Evolutionary conservation across 1,140 invertebrate genomes (phyloP).

Genomic region (Macrosteles quadrilineatus): DNA sequence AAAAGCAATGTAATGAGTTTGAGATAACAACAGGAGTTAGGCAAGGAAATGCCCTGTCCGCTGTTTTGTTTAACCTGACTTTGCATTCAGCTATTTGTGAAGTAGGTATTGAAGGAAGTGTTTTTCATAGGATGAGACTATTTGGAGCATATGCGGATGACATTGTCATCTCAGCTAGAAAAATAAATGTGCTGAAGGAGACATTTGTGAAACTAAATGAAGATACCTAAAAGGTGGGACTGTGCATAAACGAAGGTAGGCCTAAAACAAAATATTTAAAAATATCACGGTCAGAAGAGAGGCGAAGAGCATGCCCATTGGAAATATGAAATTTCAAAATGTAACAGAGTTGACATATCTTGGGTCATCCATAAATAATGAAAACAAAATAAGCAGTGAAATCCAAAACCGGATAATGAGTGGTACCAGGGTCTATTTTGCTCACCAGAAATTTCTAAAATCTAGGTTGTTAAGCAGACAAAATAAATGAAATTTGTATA

Average conservation of each 20-base stretch:
- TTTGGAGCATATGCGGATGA: background rate
- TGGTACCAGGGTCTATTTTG: too few relatives aligned
- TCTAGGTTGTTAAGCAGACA: too few relatives aligned
- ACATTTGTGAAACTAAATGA: background rate
- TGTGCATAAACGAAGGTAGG: background rate
- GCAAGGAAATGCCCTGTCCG: too few relatives aligned
- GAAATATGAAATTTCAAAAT: background rate
- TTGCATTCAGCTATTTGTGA: too few relatives aligned
- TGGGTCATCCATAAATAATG: background rate
- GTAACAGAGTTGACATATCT: background rate
- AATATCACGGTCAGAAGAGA: background rate
- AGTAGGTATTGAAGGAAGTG: background rate
- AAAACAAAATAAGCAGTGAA: constrained; percentile 5
- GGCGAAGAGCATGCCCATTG: background rate
- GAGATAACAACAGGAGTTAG: too few relatives aligned
- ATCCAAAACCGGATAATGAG: too few relatives aligned
- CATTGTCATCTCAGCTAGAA: background rate
- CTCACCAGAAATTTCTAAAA: too few relatives aligned
- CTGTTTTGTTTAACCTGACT: too few relatives aligned
- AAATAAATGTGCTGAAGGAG: background rate
- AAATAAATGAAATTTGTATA: too few relatives aligned
- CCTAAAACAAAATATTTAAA: background rate
- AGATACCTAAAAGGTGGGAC: background rate
- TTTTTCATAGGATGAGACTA: background rate
- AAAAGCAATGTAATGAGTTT: background rate